Evolutionary conservation across 1,140 invertebrate species (phyloP).

Genomic region (Eumaeus atala): DNA sequence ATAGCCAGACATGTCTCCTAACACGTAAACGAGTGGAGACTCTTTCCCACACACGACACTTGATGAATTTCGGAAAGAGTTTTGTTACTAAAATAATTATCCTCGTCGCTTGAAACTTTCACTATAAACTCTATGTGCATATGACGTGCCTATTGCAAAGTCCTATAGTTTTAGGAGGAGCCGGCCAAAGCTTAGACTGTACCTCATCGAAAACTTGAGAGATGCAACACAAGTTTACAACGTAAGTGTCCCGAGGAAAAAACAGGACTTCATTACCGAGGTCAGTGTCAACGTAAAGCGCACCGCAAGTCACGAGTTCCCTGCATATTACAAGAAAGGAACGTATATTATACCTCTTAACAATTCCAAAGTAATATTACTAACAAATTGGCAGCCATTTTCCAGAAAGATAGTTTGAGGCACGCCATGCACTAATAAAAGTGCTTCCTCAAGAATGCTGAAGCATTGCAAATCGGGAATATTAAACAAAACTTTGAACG

Average conservation of each 20-base stretch:
- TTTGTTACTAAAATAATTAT: too few relatives aligned
- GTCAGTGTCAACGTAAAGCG: constrained; percentile 20
- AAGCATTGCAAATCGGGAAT: constrained; percentile 21
- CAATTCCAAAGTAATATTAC: constrained; percentile 13
- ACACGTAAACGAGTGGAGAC: too few relatives aligned
- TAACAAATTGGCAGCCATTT: constrained; percentile 60
- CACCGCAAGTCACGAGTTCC: constrained; percentile 20
- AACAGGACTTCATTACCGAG: constrained; percentile 14
- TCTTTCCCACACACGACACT: too few relatives aligned
- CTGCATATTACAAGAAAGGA: constrained; percentile 22
- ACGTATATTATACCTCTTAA: constrained; percentile 22
- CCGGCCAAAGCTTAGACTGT: constrained; percentile 12
- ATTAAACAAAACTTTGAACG: constrained; percentile 46
- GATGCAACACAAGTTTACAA: constrained; percentile 19
- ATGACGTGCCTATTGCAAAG: constrained; percentile 20
- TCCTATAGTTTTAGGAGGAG: constrained; percentile 11
- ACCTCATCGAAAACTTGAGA: constrained; percentile 22
- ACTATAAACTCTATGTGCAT: constrained; percentile 19
- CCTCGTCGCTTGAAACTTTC: constrained; percentile 19
- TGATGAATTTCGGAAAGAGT: too few relatives aligned
- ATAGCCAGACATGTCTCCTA: too few relatives aligned
- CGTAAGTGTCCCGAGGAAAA: constrained; percentile 19
- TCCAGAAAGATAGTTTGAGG: constrained; percentile 49
- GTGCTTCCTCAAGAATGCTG: constrained; percentile 30
- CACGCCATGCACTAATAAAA: constrained; percentile 38